Evolutionary conservation across 2,113 vertebrate species (phyloP).

Genomic region (Calidris pugnax): DNA sequence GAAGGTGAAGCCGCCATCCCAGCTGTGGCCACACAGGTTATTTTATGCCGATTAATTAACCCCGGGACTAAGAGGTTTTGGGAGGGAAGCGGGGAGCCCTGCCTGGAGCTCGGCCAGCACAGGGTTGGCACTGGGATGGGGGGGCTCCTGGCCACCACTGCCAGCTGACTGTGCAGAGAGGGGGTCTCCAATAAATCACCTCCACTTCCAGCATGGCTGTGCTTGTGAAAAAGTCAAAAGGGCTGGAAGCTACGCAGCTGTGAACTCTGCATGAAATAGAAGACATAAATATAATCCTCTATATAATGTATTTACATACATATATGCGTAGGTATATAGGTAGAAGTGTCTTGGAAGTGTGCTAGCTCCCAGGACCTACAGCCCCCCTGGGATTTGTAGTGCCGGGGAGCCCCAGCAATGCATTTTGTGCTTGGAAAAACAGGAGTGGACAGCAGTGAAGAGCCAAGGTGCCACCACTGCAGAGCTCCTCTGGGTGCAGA

Average conservation of each 20-base stretch:
- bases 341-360: background rate
- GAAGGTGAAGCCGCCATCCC: background rate
- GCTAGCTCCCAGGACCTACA: background rate
- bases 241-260: background rate
- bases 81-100: background rate
- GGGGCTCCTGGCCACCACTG: background rate
- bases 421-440: fast-evolving
- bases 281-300: background rate
- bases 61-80: conserved; percentile 26
- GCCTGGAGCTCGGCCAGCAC: background rate
- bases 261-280: background rate
- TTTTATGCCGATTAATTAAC: conserved; percentile 51
- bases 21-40: background rate
- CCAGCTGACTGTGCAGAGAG: background rate
- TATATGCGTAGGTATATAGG: fast-evolving
- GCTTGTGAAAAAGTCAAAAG: background rate
- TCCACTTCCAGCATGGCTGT: background rate
- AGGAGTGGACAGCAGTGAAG: background rate
- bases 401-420: background rate
- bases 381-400: background rate
- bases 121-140: background rate
- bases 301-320: fast-evolving
- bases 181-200: fast-evolving
- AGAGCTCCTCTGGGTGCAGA: background rate
- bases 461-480: fast-evolving